phyloP scores from a whole-genome alignment of 2,113 vertebrate species.

The Etia nguti region DNA sequence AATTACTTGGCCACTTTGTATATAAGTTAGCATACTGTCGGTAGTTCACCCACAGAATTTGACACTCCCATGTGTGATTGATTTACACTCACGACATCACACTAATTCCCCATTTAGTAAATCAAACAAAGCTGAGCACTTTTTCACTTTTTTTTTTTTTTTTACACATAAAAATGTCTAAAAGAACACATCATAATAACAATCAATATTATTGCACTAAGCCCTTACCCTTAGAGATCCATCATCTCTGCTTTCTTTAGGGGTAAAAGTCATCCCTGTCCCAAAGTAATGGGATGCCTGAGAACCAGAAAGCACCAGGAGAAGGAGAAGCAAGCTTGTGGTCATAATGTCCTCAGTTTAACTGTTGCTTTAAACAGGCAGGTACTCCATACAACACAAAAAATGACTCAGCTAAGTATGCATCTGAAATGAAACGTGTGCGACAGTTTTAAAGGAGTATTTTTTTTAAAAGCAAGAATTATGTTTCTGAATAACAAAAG shows the following conservation, averaged over 20 bases:
- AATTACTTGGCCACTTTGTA: neutral
- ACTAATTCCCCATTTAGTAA: accelerated
- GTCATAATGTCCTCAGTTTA: neutral
- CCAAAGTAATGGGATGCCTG: neutral
- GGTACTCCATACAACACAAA: accelerated
- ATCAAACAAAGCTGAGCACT: neutral
- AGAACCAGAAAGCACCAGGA: neutral
- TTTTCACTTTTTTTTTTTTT: neutral
- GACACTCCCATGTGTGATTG: neutral
- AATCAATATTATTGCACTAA: neutral
- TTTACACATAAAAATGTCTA: accelerated
- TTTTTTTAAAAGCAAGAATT: neutral
- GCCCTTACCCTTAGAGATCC: neutral
- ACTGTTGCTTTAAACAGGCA: accelerated
- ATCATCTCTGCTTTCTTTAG: neutral
- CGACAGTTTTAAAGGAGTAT: accelerated
- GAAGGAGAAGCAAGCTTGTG: neutral
- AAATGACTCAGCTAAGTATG: accelerated
- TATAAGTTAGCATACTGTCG: accelerated
- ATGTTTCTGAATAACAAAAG: neutral
- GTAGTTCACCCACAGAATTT: neutral
- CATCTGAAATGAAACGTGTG: accelerated
- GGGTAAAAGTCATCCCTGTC: neutral
- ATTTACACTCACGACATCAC: accelerated
- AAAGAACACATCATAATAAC: neutral